Conservation (phyloP, 2,888 invertebrate genomes). For the Carabus problematicus region DNA sequence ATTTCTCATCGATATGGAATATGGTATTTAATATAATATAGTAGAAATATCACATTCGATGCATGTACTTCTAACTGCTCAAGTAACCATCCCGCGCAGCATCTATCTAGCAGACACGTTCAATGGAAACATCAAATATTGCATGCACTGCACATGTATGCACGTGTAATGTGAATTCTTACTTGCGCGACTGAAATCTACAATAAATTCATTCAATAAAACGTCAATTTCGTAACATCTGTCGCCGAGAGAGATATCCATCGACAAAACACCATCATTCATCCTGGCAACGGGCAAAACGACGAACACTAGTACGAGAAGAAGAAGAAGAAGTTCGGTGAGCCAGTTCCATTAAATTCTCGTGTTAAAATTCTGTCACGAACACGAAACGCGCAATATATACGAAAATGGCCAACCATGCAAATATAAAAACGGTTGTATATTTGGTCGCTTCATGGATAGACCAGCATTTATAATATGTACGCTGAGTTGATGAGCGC, state of each 20-base stretch:
- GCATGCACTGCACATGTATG: too few relatives aligned
- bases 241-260: constrained; percentile 15
- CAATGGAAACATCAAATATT: too few relatives aligned
- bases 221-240: constrained; percentile 32
- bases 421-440: constrained; percentile 22
- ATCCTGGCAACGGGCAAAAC: not conserved
- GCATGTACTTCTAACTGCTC: too few relatives aligned
- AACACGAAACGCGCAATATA: constrained; percentile 18
- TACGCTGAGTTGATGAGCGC: constrained; percentile 13
- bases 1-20: too few relatives aligned
- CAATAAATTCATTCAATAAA: constrained; percentile 27
- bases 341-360: constrained; percentile 23
- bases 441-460: constrained; percentile 27
- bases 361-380: constrained; percentile 37
- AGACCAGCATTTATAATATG: not conserved
- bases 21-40: too few relatives aligned
- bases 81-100: too few relatives aligned
- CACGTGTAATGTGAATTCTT: constrained; percentile 7
- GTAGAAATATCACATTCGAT: too few relatives aligned
- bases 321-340: too few relatives aligned
- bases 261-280: not conserved
- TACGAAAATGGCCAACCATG: constrained; percentile 17
- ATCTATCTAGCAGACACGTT: too few relatives aligned
- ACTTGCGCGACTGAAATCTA: constrained; percentile 2
- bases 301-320: too few relatives aligned